Conservation (phyloP, 2,113 vertebrate species). For the Pygoscelis adeliae region DNA sequence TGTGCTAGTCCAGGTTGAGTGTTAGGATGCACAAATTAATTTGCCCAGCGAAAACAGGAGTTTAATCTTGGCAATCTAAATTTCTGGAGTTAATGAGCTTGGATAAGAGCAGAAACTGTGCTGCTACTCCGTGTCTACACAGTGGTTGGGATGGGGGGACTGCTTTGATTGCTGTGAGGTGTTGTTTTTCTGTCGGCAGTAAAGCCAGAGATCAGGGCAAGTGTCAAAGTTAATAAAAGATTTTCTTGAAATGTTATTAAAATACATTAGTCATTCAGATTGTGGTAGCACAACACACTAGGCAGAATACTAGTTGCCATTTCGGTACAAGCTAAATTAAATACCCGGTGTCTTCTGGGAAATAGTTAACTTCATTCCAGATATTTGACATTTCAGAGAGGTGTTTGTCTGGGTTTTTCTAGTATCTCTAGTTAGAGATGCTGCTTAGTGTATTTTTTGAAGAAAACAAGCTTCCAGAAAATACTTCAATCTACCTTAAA, state of each 20-base stretch:
- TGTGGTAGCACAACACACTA: neutral
- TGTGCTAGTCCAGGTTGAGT: neutral
- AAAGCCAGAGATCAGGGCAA: neutral
- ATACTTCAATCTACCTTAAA: neutral
- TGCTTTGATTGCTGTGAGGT: neutral
- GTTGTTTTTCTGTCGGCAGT: neutral
- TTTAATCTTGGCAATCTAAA: neutral
- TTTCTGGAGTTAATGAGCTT: neutral
- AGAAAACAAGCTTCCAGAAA: neutral
- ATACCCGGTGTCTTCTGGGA: neutral
- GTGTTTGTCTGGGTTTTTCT: neutral
- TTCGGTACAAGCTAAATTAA: neutral
- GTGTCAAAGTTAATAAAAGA: neutral
- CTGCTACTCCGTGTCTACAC: fast-evolving
- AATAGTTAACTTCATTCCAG: neutral
- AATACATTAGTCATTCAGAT: neutral
- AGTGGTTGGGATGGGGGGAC: neutral
- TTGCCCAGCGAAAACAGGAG: neutral
- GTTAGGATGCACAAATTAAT: neutral
- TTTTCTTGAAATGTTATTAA: neutral
- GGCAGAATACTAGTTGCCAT: neutral
- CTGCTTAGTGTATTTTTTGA: neutral
- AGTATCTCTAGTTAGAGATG: neutral
- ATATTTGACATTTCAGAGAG: neutral
- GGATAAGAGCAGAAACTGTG: neutral